These are phyloP conservation scores for Rosalia funebris DNA, from an alignment of 2,888 invertebrate species.

Conservation along the genomic window DNA sequence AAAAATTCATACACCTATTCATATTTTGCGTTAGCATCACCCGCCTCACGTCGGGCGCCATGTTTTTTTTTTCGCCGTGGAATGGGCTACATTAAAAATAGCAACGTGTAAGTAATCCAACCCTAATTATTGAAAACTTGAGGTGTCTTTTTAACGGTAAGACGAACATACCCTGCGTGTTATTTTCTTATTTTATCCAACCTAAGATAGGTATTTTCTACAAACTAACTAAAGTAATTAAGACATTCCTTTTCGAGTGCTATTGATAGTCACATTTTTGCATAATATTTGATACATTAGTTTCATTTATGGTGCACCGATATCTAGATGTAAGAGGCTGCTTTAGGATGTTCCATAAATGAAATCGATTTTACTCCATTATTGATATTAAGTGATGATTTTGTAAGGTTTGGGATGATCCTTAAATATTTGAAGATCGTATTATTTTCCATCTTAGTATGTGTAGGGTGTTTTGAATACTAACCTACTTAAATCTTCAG, in stretches of 20 bases:
- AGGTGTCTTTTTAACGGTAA: not conserved
- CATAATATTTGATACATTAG: constrained; percentile 15
- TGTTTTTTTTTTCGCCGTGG: not conserved
- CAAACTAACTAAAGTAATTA: constrained; percentile 21
- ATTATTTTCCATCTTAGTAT: constrained; percentile 6
- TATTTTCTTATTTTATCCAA: constrained; percentile 12
- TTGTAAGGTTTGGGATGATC: not conserved
- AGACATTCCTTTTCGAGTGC: constrained; percentile 34
- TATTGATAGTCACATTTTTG: constrained; percentile 33
- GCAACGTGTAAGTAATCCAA: constrained; percentile 15
- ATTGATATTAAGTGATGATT: constrained; percentile 8
- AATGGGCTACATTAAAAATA: not conserved
- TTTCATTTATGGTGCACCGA: constrained; percentile 25
- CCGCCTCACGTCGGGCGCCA: not conserved
- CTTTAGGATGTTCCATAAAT: constrained; percentile 22
- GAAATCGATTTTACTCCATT: constrained; percentile 6
- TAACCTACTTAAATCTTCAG: too few relatives aligned
- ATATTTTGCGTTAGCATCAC: not conserved
- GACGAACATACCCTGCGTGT: constrained; percentile 8
- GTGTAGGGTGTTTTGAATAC: not conserved
- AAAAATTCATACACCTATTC: too few relatives aligned
- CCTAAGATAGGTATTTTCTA: constrained; percentile 26
- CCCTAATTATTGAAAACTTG: not conserved
- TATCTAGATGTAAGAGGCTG: constrained; percentile 8
- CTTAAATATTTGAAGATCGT: constrained; percentile 6